These are phyloP conservation scores for Lordiphosa mommai DNA, from an alignment of 1,140 invertebrate species.

Conservation along the genomic window DNA sequence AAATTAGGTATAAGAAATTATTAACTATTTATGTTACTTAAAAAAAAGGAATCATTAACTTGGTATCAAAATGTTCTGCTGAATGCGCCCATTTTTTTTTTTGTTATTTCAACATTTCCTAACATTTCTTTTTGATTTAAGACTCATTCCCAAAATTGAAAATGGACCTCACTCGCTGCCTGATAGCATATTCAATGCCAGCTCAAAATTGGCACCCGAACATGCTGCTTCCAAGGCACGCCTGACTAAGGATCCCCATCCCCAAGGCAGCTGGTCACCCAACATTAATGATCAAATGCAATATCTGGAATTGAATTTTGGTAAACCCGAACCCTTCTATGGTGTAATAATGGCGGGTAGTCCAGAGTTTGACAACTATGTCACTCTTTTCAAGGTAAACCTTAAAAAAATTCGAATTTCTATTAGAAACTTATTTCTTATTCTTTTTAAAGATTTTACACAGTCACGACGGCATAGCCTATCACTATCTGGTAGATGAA, in stretches of 20 bases:
- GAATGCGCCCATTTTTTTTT: too few species aligned
- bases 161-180: conserved; percentile 80
- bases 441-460: conserved; percentile 81
- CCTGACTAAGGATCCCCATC: conserved; percentile 76
- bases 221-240: conserved; percentile 81
- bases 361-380: conserved; percentile 84
- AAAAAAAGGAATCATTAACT: too few species aligned
- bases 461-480: conserved; percentile 83
- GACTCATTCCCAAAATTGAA: conserved; percentile 82
- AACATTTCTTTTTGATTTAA: conserved; percentile 18
- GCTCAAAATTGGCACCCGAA: conserved; percentile 80
- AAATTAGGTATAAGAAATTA: too few species aligned
- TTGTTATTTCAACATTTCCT: background rate
- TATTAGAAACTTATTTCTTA: background rate
- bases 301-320: conserved; percentile 87
- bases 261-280: conserved; percentile 84
- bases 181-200: conserved; percentile 83
- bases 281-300: conserved; percentile 81
- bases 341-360: conserved; percentile 86
- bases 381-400: conserved; percentile 85
- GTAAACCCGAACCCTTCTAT: conserved; percentile 84
- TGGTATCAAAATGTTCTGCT: background rate
- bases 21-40: too few species aligned
- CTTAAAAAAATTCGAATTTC: background rate
- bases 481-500: conserved; percentile 80